A percentile compares a stretch with the other conserved stretches of the same genome.
phyloP scores from a whole-genome alignment of 2,888 invertebrate species.

The Stenichneumon culpator region DNA sequence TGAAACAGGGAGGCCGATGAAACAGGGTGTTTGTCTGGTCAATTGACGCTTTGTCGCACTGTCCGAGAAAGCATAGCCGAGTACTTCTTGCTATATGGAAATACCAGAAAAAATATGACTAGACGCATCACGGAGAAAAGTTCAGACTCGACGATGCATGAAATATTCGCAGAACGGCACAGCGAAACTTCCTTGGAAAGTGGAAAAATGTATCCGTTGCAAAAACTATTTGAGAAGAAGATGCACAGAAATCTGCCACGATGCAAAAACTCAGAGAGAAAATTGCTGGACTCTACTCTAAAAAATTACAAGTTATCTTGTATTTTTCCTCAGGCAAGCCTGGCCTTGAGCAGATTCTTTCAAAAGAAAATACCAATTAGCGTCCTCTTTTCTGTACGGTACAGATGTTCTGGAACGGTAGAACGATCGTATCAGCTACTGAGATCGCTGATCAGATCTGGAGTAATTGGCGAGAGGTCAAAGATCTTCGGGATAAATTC shows the following conservation, averaged over 20 bases:
- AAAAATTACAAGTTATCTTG: conserved; percentile 65
- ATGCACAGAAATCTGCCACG: not conserved
- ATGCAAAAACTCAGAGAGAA: not conserved
- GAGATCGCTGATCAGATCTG: conserved; percentile 14
- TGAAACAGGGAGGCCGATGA: too few species aligned
- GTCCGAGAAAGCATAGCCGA: not conserved
- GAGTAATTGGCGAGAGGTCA: conserved; percentile 33
- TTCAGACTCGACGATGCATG: too few species aligned
- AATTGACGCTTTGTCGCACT: not conserved
- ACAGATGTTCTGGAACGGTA: conserved; percentile 46
- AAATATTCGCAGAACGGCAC: too few species aligned
- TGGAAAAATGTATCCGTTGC: not conserved
- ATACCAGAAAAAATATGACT: too few species aligned
- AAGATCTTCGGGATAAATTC: conserved; percentile 15
- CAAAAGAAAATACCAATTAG: not conserved
- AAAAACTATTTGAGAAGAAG: conserved; percentile 1
- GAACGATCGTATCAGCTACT: conserved; percentile 2
- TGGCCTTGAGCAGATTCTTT: not conserved
- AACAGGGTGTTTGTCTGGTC: conserved; percentile 15
- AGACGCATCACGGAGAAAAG: too few species aligned
- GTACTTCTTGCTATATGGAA: too few species aligned
- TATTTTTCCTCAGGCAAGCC: conserved; percentile 70
- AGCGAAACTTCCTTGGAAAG: not conserved
- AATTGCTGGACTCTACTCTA: not conserved
- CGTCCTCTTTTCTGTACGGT: not conserved